Evolutionary conservation across 2,797 vertebrate species (phyloP), one percentile per base, ranked within the genome.

Genomic region (Pteronotus mesoamericanus): DNA sequence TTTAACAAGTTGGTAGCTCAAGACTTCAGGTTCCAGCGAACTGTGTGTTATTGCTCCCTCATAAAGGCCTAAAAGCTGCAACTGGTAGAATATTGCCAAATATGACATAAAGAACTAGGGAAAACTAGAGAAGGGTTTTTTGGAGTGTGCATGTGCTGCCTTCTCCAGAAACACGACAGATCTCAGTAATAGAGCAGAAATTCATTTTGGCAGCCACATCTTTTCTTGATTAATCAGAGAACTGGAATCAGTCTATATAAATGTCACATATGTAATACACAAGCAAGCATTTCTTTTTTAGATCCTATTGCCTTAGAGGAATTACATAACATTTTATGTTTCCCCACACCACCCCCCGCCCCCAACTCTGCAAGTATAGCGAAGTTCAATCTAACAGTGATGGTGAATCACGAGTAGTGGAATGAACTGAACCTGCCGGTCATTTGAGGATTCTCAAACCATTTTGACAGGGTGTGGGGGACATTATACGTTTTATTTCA

Each of bases 251-350:
- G 59, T 93, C 53, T 51, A 2, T 71, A 51, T 6, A 53, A 64
- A 57, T 86, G 89, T 89, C 94, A 59, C 84, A 64, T 77, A 72
- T 95, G 53, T 74, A 87, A 82, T 75, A 90, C 61, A 94, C 89
- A 72, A 74, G 51, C 15, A 93, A 94, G 79, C 39, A 77, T 37
- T 94, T 64, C 9, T 48, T 59, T 97, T 78, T 39, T n/a, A n/a
- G n/a, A 29, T 69, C 5, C 9, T 95, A 71, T 64, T 91, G 44
- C 95, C 92, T 97, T 94, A 80, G n/a, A 29, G 5, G 85, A 57
- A 93, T 97, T 61, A 34, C 53, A 10, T 6, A 94, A 82, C 16
- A 4, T 91, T 97, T 86, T 0, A 11, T 7, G 95, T 3, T 14
- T 72, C 24, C 15, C 16, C 34, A 4, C 0, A 39, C 10, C 32